phyloP scores from a whole-genome alignment of 2,888 invertebrate species.

The Parasteatoda lunata region DNA sequence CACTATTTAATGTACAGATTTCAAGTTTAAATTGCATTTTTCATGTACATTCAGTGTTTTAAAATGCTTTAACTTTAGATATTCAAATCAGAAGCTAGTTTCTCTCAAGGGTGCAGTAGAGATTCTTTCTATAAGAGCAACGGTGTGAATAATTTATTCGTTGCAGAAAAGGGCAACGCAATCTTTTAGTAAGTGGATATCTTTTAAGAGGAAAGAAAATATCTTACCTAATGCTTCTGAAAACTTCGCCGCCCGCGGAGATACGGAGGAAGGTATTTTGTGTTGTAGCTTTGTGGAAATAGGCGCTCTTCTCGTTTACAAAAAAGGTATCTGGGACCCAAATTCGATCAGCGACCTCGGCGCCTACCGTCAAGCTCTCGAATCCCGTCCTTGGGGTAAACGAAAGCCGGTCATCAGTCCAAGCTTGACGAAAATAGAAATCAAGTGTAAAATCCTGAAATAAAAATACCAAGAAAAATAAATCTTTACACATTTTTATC shows the following conservation, averaged over 20 bases:
- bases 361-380: conserved; percentile 92
- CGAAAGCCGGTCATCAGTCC: conserved; percentile 96
- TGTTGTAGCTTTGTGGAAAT: conserved; percentile 99
- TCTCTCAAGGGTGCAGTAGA: not conserved
- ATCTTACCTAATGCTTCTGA: conserved; percentile 93
- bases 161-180: not conserved
- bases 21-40: not conserved
- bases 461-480: not conserved
- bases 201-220: not conserved
- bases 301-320: conserved; percentile 99
- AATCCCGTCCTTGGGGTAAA: conserved; percentile 92
- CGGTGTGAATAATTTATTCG: not conserved
- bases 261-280: conserved; percentile 99
- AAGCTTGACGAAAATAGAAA: conserved; percentile 99
- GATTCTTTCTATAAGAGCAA: not conserved
- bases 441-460: conserved; percentile 95
- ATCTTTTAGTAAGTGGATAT: not conserved
- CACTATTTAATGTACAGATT: not conserved
- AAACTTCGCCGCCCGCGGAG: conserved; percentile 94
- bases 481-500: too few relatives aligned
- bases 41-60: not conserved
- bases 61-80: too few relatives aligned
- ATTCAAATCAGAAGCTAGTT: too few relatives aligned
- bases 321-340: conserved; percentile 99
- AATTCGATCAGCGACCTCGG: conserved; percentile 97